Evolutionary conservation across 2,113 vertebrate species (phyloP).

Genomic region (Campylomormyrus tamandua): DNA sequence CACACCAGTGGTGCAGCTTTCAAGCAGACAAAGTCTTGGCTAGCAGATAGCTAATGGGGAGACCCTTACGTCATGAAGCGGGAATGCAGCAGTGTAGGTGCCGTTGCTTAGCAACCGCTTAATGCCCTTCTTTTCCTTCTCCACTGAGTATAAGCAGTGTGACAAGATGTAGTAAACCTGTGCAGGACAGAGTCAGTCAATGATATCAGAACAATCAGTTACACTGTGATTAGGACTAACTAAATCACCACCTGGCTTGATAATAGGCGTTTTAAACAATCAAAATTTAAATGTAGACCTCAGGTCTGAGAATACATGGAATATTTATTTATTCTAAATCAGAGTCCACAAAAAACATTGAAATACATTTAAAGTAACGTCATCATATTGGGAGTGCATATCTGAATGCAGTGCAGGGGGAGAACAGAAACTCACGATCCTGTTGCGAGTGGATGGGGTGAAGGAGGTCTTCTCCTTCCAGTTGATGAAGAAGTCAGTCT

Average conservation of each 20-base stretch:
- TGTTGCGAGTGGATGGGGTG: conserved; percentile 81
- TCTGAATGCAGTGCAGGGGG: not conserved
- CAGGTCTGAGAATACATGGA: not conserved
- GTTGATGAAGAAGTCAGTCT: conserved; percentile 87
- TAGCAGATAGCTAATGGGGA: not conserved
- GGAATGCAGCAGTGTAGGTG: conserved; percentile 81
- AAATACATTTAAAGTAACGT: not conserved
- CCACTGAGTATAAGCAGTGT: conserved; percentile 77
- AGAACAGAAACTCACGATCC: conserved; percentile 73
- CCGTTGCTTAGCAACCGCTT: conserved; percentile 83
- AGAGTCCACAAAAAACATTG: not conserved
- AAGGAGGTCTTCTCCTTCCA: conserved; percentile 76
- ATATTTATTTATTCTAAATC: not conserved
- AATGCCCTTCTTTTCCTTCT: conserved; percentile 81
- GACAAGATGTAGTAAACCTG: conserved; percentile 94
- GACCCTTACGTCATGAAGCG: conserved; percentile 84
- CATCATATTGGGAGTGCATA: not conserved
- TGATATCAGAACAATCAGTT: not conserved
- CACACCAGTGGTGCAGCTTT: not conserved
- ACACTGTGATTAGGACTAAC: no score
- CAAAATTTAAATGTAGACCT: not conserved
- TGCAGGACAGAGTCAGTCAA: conserved; percentile 27
- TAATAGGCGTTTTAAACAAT: not conserved
- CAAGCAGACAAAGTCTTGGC: not conserved
- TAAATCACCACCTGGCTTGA: not conserved